Evolutionary conservation across 2,113 vertebrate species (phyloP), one percentile per base, ranked within the genome.

Genomic region (Cyanocitta stelleri): DNA sequence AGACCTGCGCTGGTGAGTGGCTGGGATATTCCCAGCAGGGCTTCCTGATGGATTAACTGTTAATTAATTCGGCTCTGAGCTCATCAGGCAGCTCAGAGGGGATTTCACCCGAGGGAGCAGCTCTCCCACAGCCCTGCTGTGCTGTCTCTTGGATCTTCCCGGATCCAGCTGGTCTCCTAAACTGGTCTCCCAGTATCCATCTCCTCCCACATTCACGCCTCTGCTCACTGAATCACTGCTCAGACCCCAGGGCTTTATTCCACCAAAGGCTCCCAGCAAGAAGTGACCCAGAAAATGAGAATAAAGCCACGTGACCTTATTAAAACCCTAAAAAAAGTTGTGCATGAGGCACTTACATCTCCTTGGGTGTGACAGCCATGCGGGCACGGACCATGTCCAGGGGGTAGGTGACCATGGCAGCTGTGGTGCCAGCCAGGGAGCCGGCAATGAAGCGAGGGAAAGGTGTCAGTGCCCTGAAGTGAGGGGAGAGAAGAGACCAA

Each of bases 311-410:
- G 43, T 41, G 49, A 67, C 67, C 55, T 87, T n/a, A 15, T 29
- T 43, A 82, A 67, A 23, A 29, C 1, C 5, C 54, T 24, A 5
- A 4, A 21, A 56, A 56, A 51, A 35, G 3, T 1, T 2, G 26
- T 27, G 21, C 8, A 2, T 3, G 20, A 67, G 64, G 87, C 58
- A 96, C 99, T 99, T 98, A 99, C 99, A 99, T 99, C 96, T 99
- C 99, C 97, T 99, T 99, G 14, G 99, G 99, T 0, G 99, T 99
- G 85, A 99, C 99, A 3, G 99, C 99, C 99, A 99, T 99, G 86
- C 99, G 98, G 1, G 99, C 99, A n/a, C 99, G 98, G 74, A 99
- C 99, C 98, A 99, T 98, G 97, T 99, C 99, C 97, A 99, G 97
- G 4, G 99, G 99, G 95, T 99, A 99, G 18, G 99, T 99, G 86